Evolutionary conservation across 2,113 vertebrate species (phyloP).

Genomic region (Cheilinus undulatus): DNA sequence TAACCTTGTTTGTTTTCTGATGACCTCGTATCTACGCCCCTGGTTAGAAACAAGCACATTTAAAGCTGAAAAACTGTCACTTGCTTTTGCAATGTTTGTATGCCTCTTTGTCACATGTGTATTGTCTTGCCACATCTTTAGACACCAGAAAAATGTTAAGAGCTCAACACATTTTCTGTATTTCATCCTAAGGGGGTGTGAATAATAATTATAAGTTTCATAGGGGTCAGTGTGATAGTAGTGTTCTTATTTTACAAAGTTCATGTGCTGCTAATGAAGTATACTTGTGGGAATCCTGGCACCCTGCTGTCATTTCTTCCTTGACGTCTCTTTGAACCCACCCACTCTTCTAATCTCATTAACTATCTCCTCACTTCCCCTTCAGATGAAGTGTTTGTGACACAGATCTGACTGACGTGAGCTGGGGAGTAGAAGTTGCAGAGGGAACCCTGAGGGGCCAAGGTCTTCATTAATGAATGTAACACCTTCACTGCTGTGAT

Average conservation of each 20-base stretch:
- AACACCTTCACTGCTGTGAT: slow-evolving; percentile 61
- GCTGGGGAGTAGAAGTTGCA: slow-evolving; percentile 1
- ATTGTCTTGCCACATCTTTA: too few relatives aligned
- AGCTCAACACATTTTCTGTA: too few relatives aligned
- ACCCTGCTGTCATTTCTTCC: background rate
- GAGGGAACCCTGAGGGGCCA: slow-evolving; percentile 31
- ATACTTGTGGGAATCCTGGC: background rate
- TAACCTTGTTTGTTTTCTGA: too few relatives aligned
- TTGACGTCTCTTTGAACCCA: slow-evolving; percentile 10
- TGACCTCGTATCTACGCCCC: too few relatives aligned
- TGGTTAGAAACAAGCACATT: too few relatives aligned
- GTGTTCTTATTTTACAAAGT: background rate
- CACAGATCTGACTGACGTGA: slow-evolving; percentile 21
- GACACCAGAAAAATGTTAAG: too few relatives aligned
- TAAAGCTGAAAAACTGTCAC: too few relatives aligned
- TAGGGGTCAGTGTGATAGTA: too few relatives aligned
- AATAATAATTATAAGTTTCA: too few relatives aligned
- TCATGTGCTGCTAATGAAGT: background rate
- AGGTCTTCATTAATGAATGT: slow-evolving; percentile 63
- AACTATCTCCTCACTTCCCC: background rate
- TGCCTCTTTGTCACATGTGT: too few relatives aligned
- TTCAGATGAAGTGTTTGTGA: slow-evolving; percentile 2
- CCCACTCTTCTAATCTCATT: slow-evolving; percentile 12
- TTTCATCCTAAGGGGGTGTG: too few relatives aligned
- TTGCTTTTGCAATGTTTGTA: too few relatives aligned